Evolutionary conservation across 92 coral and sea anemone genomes (phyloP).

Genomic region (Palythoa caribaeorum): DNA sequence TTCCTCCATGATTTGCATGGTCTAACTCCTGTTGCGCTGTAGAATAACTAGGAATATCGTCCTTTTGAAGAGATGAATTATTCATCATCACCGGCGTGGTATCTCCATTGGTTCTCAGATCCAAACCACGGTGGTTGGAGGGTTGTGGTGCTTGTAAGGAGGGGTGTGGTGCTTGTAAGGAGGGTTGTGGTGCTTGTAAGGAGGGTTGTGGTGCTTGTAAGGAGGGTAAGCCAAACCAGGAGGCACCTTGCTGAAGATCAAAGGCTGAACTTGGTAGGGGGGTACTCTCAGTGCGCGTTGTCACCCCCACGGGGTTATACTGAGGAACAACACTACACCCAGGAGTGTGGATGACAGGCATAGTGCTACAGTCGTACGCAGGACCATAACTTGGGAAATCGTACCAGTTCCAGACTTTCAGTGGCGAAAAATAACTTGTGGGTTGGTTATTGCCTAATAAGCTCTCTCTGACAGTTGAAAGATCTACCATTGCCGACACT

Average conservation of each 20-base stretch:
- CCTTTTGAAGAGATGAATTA: neutral
- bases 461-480: neutral
- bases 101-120: neutral
- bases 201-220: neutral
- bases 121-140: neutral
- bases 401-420: conserved; percentile 25
- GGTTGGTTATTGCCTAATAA: neutral
- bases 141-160: no score
- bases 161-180: no score
- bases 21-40: neutral
- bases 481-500: neutral
- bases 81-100: neutral
- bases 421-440: neutral
- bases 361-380: neutral
- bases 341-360: neutral
- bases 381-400: conserved; percentile 25
- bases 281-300: neutral
- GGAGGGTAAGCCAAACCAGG: conserved; percentile 11
- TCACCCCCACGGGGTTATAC: neutral
- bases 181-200: neutral
- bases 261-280: conserved; percentile 32
- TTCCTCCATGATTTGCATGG: neutral
- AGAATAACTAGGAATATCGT: neutral
- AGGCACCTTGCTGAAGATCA: conserved; percentile 3
- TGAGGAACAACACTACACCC: neutral